These are phyloP conservation scores for Cryptotis parvus DNA, from an alignment of 2,113 vertebrate species.

Conservation along the genomic window DNA sequence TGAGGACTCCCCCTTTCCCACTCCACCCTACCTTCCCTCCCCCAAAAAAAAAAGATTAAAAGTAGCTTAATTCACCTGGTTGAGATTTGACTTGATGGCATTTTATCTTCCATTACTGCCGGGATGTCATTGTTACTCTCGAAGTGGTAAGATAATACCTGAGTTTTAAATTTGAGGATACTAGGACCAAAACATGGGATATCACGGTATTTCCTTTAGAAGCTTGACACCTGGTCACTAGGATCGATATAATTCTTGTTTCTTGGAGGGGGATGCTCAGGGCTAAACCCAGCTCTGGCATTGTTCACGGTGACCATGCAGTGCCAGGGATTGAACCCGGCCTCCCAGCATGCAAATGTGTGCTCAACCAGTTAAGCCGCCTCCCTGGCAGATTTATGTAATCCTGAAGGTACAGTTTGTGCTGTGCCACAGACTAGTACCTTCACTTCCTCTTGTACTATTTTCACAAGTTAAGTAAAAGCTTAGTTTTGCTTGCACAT, in stretches of 20 bases:
- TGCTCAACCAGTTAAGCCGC: no score
- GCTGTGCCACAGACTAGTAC: not conserved
- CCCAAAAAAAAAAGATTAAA: no score
- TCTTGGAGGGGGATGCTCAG: no score
- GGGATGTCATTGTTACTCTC: not conserved
- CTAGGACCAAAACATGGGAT: not conserved
- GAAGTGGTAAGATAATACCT: not conserved
- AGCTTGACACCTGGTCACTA: not conserved
- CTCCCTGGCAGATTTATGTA: no score
- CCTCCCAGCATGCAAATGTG: no score
- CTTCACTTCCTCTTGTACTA: not conserved
- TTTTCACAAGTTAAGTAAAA: conserved; percentile 2
- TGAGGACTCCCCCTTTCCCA: no score
- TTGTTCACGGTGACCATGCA: no score
- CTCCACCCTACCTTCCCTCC: no score
- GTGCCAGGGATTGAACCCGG: no score
- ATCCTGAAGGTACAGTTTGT: not conserved
- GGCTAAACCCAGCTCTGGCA: no score
- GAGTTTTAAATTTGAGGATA: not conserved
- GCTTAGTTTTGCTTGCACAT: not conserved
- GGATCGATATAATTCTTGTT: not conserved
- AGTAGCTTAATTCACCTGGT: not conserved
- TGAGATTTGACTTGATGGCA: not conserved
- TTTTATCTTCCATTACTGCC: conserved; percentile 28
- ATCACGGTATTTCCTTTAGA: not conserved